Evolutionary conservation across 2,888 invertebrate genomes (phyloP).

Genomic region (Torymus texanus): DNA sequence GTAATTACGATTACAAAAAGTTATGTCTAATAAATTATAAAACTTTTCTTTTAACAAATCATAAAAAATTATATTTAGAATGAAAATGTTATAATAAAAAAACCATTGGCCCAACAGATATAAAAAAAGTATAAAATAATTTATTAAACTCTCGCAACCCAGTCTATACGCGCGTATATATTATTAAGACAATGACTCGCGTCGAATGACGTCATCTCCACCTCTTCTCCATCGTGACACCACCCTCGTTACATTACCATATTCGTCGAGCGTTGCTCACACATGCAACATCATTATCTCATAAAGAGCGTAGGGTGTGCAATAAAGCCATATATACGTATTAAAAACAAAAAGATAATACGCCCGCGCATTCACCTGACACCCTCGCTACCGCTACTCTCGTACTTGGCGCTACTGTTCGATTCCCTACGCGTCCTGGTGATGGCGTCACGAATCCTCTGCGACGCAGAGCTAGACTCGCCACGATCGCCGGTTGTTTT

Average conservation of each 20-base stretch:
- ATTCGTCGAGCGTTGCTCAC: background rate
- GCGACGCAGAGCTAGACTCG: conserved; percentile 72
- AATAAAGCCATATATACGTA: no score
- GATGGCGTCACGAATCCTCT: conserved; percentile 72
- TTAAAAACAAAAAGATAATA: background rate
- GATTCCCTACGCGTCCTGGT: conserved; percentile 73
- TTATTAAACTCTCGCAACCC: conserved; percentile 1
- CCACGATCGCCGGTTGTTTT: conserved; percentile 67
- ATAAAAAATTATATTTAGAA: no score
- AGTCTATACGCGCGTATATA: background rate
- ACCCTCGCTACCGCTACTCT: conserved; percentile 73
- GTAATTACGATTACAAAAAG: no score
- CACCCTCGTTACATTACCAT: background rate
- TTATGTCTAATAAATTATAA: no score
- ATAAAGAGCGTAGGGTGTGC: conserved; percentile 1
- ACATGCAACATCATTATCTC: background rate
- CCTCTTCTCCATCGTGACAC: background rate
- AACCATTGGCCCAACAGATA: no score
- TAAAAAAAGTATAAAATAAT: background rate
- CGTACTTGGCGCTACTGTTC: conserved; percentile 72
- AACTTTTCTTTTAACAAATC: no score
- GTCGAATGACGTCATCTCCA: conserved; percentile 1
- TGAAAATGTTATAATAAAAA: no score
- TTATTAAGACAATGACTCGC: background rate
- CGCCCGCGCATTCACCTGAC: conserved; percentile 64